phyloP scores from a whole-genome alignment of 2,888 invertebrate genomes.

The Rhagonycha fulva region DNA sequence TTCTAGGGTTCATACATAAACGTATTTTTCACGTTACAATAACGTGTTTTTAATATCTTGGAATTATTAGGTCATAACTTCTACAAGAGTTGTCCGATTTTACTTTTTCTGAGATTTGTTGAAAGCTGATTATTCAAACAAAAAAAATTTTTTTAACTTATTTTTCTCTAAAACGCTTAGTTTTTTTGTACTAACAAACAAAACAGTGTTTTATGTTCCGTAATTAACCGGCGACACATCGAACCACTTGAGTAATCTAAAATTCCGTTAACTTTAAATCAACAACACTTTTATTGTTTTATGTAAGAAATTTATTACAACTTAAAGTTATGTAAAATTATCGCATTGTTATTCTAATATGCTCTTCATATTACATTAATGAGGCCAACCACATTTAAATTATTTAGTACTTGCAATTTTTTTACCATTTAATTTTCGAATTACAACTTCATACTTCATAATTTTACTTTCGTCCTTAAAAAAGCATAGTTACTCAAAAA shows the following conservation, averaged over 20 bases:
- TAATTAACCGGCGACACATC: no score
- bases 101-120: not conserved
- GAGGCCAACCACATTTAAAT: not conserved
- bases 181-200: no score
- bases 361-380: not conserved
- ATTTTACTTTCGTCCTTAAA: not conserved
- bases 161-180: no score
- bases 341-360: not conserved
- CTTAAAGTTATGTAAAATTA: not conserved
- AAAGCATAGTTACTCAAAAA: not conserved
- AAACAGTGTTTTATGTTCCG: no score
- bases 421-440: not conserved
- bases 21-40: no score
- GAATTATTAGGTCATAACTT: not conserved
- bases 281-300: not conserved
- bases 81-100: not conserved
- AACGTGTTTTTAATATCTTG: no score
- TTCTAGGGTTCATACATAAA: no score
- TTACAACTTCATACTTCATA: no score
- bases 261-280: no score
- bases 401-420: not conserved
- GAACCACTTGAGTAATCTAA: no score
- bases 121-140: no score
- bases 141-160: no score
- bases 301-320: not conserved